A percentile compares a stretch with the other conserved stretches of the same genome.
phyloP scores from a whole-genome alignment of 53 echinoderm and acorn worm species.

The Echinarachnius parma region DNA sequence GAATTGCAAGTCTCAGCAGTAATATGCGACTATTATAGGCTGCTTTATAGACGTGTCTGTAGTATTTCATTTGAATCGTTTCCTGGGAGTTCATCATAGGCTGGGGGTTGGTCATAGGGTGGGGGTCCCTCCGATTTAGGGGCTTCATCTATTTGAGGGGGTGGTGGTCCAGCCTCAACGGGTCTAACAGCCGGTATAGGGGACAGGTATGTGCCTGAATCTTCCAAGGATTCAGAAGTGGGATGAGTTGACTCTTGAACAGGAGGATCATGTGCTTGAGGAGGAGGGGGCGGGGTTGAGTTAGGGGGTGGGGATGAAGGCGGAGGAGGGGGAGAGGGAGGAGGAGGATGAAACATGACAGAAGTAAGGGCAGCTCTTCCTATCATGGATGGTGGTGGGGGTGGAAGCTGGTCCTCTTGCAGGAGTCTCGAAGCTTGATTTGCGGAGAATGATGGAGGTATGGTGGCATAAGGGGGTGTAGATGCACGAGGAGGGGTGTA shows the following conservation, averaged over 20 bases:
- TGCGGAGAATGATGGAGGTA: neutral
- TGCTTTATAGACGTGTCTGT: too few relatives aligned
- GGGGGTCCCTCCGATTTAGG: neutral
- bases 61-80: too few relatives aligned
- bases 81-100: too few relatives aligned
- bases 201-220: neutral
- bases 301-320: neutral
- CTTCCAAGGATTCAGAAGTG: neutral
- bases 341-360: constrained; percentile 6
- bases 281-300: neutral
- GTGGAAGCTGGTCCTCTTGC: too few relatives aligned
- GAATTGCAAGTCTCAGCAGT: too few relatives aligned
- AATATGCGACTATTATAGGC: too few relatives aligned
- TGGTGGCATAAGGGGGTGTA: constrained; percentile 17
- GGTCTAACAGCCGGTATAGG: neutral
- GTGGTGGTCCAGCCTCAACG: neutral
- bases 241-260: neutral
- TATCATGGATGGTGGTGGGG: neutral
- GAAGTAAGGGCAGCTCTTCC: neutral
- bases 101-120: neutral
- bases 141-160: too few relatives aligned
- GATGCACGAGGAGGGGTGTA: constrained; percentile 7
- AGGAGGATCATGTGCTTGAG: neutral
- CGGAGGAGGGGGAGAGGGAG: constrained; percentile 11
- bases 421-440: neutral